These are phyloP conservation scores for Ciconia maguari DNA, from an alignment of 2,113 vertebrate species.

Conservation along the genomic window DNA sequence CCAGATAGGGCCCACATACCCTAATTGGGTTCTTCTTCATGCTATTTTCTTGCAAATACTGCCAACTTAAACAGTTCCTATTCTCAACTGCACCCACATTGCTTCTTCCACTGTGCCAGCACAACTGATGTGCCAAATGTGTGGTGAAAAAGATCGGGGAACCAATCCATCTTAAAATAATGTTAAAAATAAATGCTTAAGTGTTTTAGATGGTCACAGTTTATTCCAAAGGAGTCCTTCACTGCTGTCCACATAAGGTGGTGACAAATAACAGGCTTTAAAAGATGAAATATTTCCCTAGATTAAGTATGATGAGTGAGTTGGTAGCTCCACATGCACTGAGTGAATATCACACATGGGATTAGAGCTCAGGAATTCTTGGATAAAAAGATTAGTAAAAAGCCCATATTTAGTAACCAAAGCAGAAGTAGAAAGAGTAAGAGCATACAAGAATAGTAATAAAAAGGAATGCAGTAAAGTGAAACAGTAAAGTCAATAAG, in stretches of 20 bases:
- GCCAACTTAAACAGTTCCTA: not conserved
- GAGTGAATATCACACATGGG: not conserved
- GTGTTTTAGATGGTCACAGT: not conserved
- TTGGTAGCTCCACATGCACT: not conserved
- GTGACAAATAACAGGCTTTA: not conserved
- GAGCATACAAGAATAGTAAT: not conserved
- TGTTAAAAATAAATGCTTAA: not conserved
- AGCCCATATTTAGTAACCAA: not conserved
- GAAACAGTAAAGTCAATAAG: not conserved
- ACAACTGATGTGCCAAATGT: not conserved
- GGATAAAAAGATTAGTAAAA: not conserved
- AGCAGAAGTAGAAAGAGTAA: not conserved
- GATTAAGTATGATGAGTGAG: not conserved
- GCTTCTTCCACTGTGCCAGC: not conserved
- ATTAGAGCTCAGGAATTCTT: not conserved
- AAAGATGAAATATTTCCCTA: not conserved
- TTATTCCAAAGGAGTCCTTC: not conserved
- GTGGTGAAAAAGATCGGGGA: not conserved
- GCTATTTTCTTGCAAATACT: not conserved
- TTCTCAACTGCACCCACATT: not conserved
- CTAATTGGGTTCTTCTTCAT: not conserved
- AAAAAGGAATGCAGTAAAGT: not conserved
- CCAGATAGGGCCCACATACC: not conserved
- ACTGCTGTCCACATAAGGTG: rapidly evolving
- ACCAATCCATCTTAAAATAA: not conserved